Evolutionary conservation across 2,888 invertebrate genomes (phyloP), one percentile per base, ranked within the genome.

Genomic region (Anorthoa munda): DNA sequence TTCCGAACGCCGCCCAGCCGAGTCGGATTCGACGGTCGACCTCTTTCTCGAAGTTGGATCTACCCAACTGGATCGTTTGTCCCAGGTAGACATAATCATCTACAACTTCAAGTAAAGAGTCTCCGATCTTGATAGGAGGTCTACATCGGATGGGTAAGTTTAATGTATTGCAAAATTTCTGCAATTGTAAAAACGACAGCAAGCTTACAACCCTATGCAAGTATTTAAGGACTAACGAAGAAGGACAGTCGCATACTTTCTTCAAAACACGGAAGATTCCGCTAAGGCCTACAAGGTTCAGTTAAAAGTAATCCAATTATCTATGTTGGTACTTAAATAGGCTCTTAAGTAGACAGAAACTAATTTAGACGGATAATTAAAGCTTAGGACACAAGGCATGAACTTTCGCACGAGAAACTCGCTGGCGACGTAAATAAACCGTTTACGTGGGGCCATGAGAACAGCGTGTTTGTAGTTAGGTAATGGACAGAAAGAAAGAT

Each of bases 361-460:
- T 90, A 90, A 90, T 90, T 90, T 89, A 90, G 83, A 83, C 75
- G 77, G 83, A 86, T 87, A 89, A 88, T 90, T 90, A 90, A 87
- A 80, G 84, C 84, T 75, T 83, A 85, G 83, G 84, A 86, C 90
- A 87, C 83, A 82, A 79, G 84, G 86, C 83, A 86, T 85, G 88
- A 89, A 89, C 89, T 90, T 90, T 90, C 86, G 89, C 89, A 90
- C 89, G 82, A 83, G 86, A 81, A 83, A 81, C 82, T 77, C 72
- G 75, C 79, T 77, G 66, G 75, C 79, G 72, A 82, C 83, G 83
- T 86, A 85, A 88, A 85, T 86, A 78, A 73, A 86, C 82, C 67
- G 85, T 81, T 86, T 83, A 75, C 39, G 74, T 83, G 58, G 26
- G 79, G 89, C 86, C 79, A 79, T 13, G 11, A 79, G 17, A 73